A percentile compares a stretch with the other conserved stretches of the same genome.
Evolutionary conservation across 2,888 invertebrate species (phyloP).

Genomic region (Zeuzera pyrina): DNA sequence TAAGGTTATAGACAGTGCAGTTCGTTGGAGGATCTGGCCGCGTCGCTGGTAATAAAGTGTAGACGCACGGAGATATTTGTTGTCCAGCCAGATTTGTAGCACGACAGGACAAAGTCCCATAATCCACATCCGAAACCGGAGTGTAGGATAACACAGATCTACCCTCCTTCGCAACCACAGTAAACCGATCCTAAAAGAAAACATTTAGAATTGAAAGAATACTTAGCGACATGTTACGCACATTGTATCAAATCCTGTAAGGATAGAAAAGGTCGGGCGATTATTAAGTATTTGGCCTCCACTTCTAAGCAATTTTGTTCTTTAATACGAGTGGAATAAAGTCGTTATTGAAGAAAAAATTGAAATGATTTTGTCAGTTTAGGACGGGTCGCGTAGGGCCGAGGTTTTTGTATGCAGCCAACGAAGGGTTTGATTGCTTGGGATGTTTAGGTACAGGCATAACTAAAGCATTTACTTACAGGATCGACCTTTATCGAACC

Average conservation of each 20-base stretch:
- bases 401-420: constrained; percentile 20
- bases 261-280: too few relatives aligned
- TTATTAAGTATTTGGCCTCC: too few relatives aligned
- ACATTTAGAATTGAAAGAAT: too few relatives aligned
- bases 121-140: constrained; percentile 84
- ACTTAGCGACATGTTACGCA: too few relatives aligned
- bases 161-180: constrained; percentile 61
- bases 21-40: constrained; percentile 85
- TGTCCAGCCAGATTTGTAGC: constrained; percentile 82
- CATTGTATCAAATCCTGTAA: too few relatives aligned
- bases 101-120: constrained; percentile 84
- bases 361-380: too few relatives aligned
- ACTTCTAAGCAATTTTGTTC: too few relatives aligned
- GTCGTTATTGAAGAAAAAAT: too few relatives aligned
- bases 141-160: constrained; percentile 82
- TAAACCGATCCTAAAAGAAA: constrained; percentile 67
- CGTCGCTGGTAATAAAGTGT: constrained; percentile 83
- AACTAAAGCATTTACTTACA: constrained; percentile 30
- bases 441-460: constrained; percentile 6
- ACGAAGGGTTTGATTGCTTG: constrained; percentile 20
- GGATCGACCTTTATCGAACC: constrained; percentile 81
- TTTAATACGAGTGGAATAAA: too few relatives aligned
- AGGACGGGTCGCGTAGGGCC: constrained; percentile 5
- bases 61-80: constrained; percentile 81
- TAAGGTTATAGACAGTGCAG: constrained; percentile 84